These are phyloP conservation scores for Acrobasis suavella DNA, from an alignment of 2,888 invertebrate genomes.

Conservation along the genomic window DNA sequence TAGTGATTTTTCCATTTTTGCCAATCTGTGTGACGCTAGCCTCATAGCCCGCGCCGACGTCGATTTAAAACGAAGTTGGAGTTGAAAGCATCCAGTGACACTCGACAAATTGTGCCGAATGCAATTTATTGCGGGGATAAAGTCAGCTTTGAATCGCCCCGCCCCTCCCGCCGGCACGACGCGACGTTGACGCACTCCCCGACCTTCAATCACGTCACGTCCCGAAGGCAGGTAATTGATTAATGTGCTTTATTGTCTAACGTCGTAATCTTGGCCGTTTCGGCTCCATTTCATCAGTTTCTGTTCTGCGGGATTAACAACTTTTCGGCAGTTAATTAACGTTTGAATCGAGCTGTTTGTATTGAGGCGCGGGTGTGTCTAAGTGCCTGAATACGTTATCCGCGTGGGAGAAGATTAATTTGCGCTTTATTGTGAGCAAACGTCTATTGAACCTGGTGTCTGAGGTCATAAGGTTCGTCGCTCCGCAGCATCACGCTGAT, in stretches of 20 bases:
- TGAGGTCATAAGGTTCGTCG: conserved; percentile 57
- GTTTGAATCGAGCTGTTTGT: conserved; percentile 4
- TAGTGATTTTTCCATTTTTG: background rate
- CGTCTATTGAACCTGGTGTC: conserved; percentile 33
- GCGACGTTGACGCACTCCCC: conserved; percentile 43
- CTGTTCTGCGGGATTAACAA: conserved; percentile 22
- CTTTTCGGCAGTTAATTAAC: conserved; percentile 34
- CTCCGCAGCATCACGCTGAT: conserved; percentile 56
- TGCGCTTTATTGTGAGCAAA: conserved; percentile 32
- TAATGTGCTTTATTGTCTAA: conserved; percentile 37
- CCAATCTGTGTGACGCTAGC: background rate
- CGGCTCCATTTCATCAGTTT: conserved; percentile 20
- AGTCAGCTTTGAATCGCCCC: conserved; percentile 39
- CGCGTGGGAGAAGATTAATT: conserved; percentile 48
- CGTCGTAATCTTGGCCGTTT: conserved; percentile 22
- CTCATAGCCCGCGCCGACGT: conserved; percentile 15
- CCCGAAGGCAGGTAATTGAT: conserved; percentile 32
- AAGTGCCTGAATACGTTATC: conserved; percentile 42
- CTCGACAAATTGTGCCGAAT: conserved; percentile 50
- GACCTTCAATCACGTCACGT: conserved; percentile 43
- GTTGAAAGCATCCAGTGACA: conserved; percentile 36
- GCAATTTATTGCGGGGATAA: conserved; percentile 53
- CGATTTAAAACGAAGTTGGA: conserved; percentile 22
- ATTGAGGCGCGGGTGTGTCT: conserved; percentile 32
- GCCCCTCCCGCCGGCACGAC: conserved; percentile 32